Conservation (phyloP, 2,113 vertebrate species). For the Dasyurus viverrinus region DNA sequence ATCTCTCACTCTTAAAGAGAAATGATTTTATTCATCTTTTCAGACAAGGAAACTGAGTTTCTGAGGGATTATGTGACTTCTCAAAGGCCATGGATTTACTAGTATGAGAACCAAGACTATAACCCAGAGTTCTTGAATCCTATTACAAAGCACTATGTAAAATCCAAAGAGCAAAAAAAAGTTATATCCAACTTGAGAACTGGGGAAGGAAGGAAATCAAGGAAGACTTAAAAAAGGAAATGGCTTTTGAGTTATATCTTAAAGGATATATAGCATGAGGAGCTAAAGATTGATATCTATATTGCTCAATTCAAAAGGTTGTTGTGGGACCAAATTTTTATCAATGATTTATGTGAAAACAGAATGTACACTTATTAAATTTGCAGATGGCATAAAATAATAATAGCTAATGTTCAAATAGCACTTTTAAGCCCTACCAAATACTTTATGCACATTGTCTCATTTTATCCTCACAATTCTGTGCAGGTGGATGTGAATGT, state of each 20-base stretch:
- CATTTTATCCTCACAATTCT: neutral
- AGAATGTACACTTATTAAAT: neutral
- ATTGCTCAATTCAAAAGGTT: neutral
- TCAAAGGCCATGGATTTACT: neutral
- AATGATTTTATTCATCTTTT: slow-evolving; percentile 27
- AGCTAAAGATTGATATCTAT: neutral
- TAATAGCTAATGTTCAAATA: neutral
- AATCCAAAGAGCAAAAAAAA: neutral
- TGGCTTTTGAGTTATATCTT: neutral
- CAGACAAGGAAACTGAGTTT: slow-evolving; percentile 47
- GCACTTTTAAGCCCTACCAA: neutral
- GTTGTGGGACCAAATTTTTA: neutral
- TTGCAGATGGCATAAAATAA: neutral
- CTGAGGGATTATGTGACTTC: slow-evolving; percentile 54
- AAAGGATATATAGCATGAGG: neutral
- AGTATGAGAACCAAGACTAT: neutral
- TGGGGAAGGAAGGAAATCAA: neutral
- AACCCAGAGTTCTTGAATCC: neutral
- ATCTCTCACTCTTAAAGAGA: neutral
- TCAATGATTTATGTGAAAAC: neutral
- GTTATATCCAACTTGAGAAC: neutral
- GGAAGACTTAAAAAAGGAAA: neutral
- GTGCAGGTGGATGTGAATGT: neutral
- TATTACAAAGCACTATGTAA: neutral
- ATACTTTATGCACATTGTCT: neutral